phyloP scores from a whole-genome alignment of 1,140 invertebrate species.

The Drosophila baimaii region DNA sequence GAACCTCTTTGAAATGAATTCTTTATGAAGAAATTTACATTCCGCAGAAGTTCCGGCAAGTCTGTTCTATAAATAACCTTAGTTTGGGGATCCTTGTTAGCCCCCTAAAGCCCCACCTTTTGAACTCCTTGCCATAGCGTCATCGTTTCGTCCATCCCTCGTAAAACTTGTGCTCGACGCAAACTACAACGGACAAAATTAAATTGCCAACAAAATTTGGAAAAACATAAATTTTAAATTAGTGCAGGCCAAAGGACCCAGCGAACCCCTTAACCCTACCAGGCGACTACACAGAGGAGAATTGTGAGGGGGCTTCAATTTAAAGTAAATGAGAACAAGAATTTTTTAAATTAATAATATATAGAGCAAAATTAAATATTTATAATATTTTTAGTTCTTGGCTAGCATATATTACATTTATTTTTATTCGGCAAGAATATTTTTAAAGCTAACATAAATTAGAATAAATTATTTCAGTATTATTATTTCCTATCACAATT shows the following conservation, averaged over 20 bases:
- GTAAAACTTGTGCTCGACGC: constrained; percentile 47
- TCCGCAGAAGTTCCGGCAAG: constrained; percentile 34
- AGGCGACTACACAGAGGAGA: background rate
- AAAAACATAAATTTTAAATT: constrained; percentile 77
- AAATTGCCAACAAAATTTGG: constrained; percentile 59
- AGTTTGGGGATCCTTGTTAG: background rate
- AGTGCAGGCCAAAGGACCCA: constrained; percentile 43
- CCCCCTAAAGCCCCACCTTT: background rate
- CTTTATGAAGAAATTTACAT: constrained; percentile 50
- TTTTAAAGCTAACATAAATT: too few relatives aligned
- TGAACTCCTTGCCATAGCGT: background rate
- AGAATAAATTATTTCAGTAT: too few relatives aligned
- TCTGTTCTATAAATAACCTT: constrained; percentile 36
- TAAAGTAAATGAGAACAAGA: too few relatives aligned
- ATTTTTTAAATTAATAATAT: too few relatives aligned
- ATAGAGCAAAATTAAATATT: too few relatives aligned
- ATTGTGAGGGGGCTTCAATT: too few relatives aligned
- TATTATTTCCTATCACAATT: too few relatives aligned
- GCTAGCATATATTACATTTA: too few relatives aligned
- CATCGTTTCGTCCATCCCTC: constrained; percentile 26
- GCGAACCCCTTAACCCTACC: constrained; percentile 19
- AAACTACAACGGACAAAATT: constrained; percentile 53
- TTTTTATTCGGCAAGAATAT: too few relatives aligned
- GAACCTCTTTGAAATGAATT: constrained; percentile 39
- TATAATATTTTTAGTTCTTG: too few relatives aligned